Evolutionary conservation across 2,113 vertebrate genomes (phyloP), one percentile per base, ranked within the genome.

Genomic region (Poeciliopsis prolifica): DNA sequence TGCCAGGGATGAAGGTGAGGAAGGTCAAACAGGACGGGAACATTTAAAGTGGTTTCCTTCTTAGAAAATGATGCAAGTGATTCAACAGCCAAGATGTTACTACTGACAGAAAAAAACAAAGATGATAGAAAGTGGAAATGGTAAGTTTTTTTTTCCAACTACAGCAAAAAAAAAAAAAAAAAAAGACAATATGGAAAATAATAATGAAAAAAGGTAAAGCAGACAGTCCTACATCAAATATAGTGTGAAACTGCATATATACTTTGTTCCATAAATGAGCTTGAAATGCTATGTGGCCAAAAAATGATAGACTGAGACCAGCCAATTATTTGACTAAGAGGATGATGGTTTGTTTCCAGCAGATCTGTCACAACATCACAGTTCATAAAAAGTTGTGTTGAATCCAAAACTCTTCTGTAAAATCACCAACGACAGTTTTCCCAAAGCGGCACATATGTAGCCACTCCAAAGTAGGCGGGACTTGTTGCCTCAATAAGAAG

Each of bases 201-300:
- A 13, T 9, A 37, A 91, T 86, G 83, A 90, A 84, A 87, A 87
- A 81, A 81, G 75, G 78, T 87, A 85, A 89, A 92, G 92, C 93
- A 93, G 92, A 90, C 82, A 85, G 87, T 90, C 85, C 88, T 93
- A 96, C 93, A 94, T 91, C 87, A 90, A 96, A 95, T 86, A 91
- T 87, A 91, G 93, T 94, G 93, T 91, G 93, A 93, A 95, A 95
- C 88, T 87, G 94, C 91, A 94, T 91, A 94, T 94, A 94, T 94
- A 93, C 87, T 94, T 95, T 95, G 94, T 93, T 95, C 89, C 91
- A 92, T 95, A 95, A 95, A 96, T 94, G 91, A 93, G 94, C 94
- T 95, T 92, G 81, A 96, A 98, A 98, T 94, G 94, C 88, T 90
- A 90, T 96, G 95, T 96, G 96, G 95, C 96, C 94, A 89, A 88